phyloP scores from a whole-genome alignment of 64 coral and sea anemone species.

The Trachythela sp. region DNA sequence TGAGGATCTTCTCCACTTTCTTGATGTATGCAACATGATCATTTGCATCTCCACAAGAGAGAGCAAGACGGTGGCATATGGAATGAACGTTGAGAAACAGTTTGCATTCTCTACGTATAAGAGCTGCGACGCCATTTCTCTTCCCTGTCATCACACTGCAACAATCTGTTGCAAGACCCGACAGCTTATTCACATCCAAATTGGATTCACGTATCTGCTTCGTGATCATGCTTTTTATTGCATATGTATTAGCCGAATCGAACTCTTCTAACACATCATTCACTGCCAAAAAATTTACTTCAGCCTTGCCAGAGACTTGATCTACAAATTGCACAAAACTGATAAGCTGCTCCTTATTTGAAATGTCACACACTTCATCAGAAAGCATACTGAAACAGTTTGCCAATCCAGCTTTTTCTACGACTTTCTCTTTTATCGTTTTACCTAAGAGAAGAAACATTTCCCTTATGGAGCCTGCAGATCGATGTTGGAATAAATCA shows the following conservation, averaged over 20 bases:
- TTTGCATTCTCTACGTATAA: constrained; percentile 13
- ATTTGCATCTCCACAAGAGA: constrained; percentile 38
- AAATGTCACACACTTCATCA: constrained; percentile 48
- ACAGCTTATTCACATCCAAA: constrained; percentile 27
- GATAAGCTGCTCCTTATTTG: constrained; percentile 47
- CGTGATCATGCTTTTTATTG: constrained; percentile 39
- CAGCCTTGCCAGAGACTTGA: constrained; percentile 19
- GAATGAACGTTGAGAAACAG: constrained; percentile 29
- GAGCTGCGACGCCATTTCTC: constrained; percentile 44
- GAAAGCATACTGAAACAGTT: constrained; percentile 46
- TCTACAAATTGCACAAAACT: constrained; percentile 50
- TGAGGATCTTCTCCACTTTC: constrained; percentile 10
- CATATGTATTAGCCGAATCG: constrained; percentile 43
- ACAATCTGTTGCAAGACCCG: constrained; percentile 48
- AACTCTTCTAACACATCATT: constrained; percentile 44
- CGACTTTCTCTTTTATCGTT: constrained; percentile 37
- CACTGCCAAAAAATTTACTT: constrained; percentile 39
- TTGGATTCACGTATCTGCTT: constrained; percentile 32
- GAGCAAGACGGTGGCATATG: constrained; percentile 37
- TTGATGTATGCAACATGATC: constrained; percentile 20
- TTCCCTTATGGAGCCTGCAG: constrained; percentile 38
- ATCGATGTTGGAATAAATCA: constrained; percentile 42
- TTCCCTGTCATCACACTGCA: constrained; percentile 57
- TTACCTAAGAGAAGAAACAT: constrained; percentile 28
- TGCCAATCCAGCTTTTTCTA: constrained; percentile 16